phyloP scores from a whole-genome alignment of 2,888 invertebrate genomes.

The Ophioninae sp. region DNA sequence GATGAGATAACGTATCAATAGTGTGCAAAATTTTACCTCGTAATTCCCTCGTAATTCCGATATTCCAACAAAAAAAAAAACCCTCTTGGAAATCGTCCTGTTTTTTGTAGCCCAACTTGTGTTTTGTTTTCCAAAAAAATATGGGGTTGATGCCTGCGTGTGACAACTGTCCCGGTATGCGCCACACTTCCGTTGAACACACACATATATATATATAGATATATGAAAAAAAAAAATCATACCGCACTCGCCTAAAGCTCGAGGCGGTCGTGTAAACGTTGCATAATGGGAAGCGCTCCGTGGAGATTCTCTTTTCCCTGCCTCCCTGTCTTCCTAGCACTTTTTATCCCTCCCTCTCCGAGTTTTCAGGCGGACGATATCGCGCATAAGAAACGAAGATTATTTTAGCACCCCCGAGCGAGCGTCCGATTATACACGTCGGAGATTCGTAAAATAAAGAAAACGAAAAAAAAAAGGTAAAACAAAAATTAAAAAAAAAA shows the following conservation, averaged over 20 bases:
- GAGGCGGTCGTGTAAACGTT: constrained; percentile 45
- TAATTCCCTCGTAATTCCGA: too few species aligned
- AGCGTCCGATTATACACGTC: constrained; percentile 53
- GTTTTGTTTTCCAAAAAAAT: too few species aligned
- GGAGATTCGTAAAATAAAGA: constrained; percentile 16
- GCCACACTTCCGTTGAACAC: background rate
- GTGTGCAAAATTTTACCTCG: too few species aligned
- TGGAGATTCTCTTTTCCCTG: constrained; percentile 31
- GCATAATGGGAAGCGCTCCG: constrained; percentile 54
- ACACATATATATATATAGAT: background rate
- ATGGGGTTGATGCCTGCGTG: too few species aligned
- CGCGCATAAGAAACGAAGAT: constrained; percentile 61
- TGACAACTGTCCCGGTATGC: background rate
- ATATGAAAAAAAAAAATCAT: constrained; percentile 16
- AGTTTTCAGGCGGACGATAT: constrained; percentile 48
- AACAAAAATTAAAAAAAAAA: constrained; percentile 13
- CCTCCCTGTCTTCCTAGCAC: background rate
- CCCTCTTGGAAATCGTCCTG: too few species aligned
- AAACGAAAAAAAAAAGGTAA: too few species aligned
- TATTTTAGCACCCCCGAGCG: constrained; percentile 53
- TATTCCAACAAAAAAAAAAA: too few species aligned
- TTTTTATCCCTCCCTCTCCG: constrained; percentile 9
- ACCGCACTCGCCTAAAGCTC: constrained; percentile 8
- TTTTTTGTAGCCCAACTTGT: too few species aligned
- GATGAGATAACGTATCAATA: too few species aligned